Base-by-base conservation (phyloP, 2,888 invertebrate species). In the Griposia aprilina region DNA sequence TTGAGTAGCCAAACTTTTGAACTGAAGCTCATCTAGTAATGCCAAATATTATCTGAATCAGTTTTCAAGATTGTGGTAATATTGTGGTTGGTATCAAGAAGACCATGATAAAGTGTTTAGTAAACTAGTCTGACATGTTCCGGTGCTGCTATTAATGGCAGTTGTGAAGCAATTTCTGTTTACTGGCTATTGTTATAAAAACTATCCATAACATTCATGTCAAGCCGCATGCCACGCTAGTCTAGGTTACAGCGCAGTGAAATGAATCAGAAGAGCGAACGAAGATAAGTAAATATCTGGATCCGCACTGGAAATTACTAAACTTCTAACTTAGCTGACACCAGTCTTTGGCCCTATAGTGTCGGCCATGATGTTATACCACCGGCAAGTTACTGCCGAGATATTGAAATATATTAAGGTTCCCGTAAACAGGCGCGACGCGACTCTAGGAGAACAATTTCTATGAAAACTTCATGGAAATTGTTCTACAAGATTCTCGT, bases 1-100 rank as follows among this genome's bases (percentile, higher is more conserved):
- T 55, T 20, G 48, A 50, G 20, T 60, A 20, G 30, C 15, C 41
- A n/a, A 78, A 77, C 45, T 78, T 57, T 55, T 72, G 26, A 55
- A 23, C 23, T 6, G 13, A 6, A 10, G 11, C 3, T 20, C 20
- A n/a, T 41, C 50, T 41, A 41, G 10, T 1, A 77, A 65, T 45
- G 52, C 0, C 26, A 48, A 36, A 78, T 36, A 26, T 57, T 17
- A 48, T 55, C 20, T 2, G 23, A 57, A 66, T 55, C 5, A 26
- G 45, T 55, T 66, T 36, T 55, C 11, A 23, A 78, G 8, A 26
- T 76, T 26, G 13, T n/a, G 41, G n/a, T 10, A 71, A 23, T n/a
- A n/a, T 15, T 72, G 20, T 41, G 26, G 41, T 23, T 52, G 17
- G 11, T 52, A 23, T 20, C 13, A 23, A 41, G 4, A 26, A 26